A percentile compares a stretch with the other conserved stretches of the same genome.
Conservation (phyloP, 2,113 vertebrate genomes). For the Dipodomys ordii region DNA sequence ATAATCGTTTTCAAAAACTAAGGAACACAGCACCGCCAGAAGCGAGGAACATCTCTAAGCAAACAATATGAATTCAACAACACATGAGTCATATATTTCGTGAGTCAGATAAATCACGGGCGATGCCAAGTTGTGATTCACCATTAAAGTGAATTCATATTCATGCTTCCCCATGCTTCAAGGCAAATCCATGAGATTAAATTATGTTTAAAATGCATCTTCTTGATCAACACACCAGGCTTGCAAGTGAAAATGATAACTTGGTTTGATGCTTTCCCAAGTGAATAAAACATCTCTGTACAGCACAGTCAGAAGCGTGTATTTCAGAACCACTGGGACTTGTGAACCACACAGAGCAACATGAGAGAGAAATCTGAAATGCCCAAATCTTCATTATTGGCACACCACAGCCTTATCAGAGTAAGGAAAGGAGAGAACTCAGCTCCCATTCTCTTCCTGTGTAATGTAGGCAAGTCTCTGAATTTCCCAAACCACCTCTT, state of each 20-base stretch:
- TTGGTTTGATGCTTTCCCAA: constrained; percentile 13
- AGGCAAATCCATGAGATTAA: constrained; percentile 63
- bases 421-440: not conserved
- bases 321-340: not conserved
- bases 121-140: constrained; percentile 64
- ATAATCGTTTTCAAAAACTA: constrained; percentile 38
- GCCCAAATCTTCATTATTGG: not conserved
- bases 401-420: not conserved
- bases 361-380: not conserved
- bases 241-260: constrained; percentile 51
- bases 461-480: not conserved
- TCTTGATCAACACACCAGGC: constrained; percentile 63
- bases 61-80: constrained; percentile 58
- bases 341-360: not conserved
- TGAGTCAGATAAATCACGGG: constrained; percentile 54
- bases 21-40: constrained; percentile 13
- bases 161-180: constrained; percentile 25
- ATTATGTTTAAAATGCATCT: constrained; percentile 73
- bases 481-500: not conserved
- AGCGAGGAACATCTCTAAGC: constrained; percentile 17
- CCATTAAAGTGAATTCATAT: constrained; percentile 58
- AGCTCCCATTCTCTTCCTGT: not conserved
- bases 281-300: not conserved
- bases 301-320: not conserved
- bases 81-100: constrained; percentile 13